Conservation (phyloP, 2,113 vertebrate species). For the Ceyx margarethae region DNA sequence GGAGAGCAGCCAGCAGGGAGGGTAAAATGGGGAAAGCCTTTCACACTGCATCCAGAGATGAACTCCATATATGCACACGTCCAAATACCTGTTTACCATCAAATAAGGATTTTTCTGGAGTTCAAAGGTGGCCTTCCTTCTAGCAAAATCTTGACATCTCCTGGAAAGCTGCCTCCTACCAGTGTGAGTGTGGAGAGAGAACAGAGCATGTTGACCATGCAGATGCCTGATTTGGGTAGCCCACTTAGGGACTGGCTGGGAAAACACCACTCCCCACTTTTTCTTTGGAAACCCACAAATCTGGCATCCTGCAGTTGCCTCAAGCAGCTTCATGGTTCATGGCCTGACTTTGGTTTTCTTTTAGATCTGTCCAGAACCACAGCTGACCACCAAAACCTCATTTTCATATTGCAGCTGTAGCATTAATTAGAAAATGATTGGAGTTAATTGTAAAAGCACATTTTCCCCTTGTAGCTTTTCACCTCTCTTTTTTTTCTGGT, state of each 20-base stretch:
- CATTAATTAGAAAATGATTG: neutral
- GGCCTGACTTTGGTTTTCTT: neutral
- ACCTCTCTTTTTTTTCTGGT: neutral
- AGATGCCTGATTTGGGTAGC: neutral
- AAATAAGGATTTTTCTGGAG: slow-evolving; percentile 18
- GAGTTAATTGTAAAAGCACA: neutral
- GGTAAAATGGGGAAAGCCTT: slow-evolving; percentile 37
- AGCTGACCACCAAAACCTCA: neutral
- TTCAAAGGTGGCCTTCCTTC: neutral
- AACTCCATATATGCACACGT: neutral
- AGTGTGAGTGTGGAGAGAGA: neutral
- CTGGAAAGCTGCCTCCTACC: neutral
- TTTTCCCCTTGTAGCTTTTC: neutral
- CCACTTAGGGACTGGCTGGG: neutral
- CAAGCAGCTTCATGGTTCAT: neutral
- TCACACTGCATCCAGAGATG: neutral
- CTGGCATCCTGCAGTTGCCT: neutral
- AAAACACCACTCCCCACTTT: neutral
- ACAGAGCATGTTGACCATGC: neutral
- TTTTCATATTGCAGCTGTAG: neutral
- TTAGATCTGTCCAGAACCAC: neutral
- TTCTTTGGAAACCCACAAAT: neutral
- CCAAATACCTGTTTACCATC: slow-evolving; percentile 10
- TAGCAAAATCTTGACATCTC: neutral
- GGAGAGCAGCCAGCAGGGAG: neutral